A percentile compares a stretch with the other conserved stretches of the same genome.
Evolutionary conservation across 2,113 vertebrate genomes (phyloP).

Genomic region (Romanogobio albipinnatus): DNA sequence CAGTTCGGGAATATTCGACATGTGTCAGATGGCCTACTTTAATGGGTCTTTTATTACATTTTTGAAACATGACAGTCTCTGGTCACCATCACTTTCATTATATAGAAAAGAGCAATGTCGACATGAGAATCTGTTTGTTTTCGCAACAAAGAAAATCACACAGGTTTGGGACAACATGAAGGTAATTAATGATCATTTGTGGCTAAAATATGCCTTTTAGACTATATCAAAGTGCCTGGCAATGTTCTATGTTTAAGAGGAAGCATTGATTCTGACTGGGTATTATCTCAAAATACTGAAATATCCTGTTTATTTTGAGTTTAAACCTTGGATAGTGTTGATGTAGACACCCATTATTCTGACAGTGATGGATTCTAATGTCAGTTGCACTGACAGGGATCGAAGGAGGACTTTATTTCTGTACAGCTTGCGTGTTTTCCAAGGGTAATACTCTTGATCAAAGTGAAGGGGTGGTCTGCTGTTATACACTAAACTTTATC

Average conservation of each 20-base stretch:
- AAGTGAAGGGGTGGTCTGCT: neutral
- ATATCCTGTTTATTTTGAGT: slow-evolving; percentile 34
- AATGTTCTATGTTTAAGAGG: neutral
- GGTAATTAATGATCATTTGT: neutral
- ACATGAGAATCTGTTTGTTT: neutral
- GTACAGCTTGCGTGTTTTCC: neutral
- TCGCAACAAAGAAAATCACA: neutral
- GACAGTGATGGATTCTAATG: slow-evolving; percentile 50
- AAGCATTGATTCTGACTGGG: neutral
- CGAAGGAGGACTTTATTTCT: slow-evolving; percentile 39
- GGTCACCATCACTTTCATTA: neutral
- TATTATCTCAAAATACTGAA: slow-evolving; percentile 13
- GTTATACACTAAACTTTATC: neutral
- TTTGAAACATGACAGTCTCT: neutral
- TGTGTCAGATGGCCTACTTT: neutral
- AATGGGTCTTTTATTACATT: neutral
- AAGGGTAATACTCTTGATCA: slow-evolving; percentile 43
- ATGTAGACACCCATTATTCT: slow-evolving; percentile 16
- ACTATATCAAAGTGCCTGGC: neutral
- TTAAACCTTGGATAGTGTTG: slow-evolving; percentile 25
- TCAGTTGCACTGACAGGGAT: slow-evolving; percentile 24
- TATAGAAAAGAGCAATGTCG: neutral
- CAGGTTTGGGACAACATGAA: neutral
- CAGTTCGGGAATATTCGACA: neutral
- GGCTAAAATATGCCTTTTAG: neutral